Base-by-base conservation (phyloP, 2,113 vertebrate genomes). In the Mormoops blainvillei region DNA sequence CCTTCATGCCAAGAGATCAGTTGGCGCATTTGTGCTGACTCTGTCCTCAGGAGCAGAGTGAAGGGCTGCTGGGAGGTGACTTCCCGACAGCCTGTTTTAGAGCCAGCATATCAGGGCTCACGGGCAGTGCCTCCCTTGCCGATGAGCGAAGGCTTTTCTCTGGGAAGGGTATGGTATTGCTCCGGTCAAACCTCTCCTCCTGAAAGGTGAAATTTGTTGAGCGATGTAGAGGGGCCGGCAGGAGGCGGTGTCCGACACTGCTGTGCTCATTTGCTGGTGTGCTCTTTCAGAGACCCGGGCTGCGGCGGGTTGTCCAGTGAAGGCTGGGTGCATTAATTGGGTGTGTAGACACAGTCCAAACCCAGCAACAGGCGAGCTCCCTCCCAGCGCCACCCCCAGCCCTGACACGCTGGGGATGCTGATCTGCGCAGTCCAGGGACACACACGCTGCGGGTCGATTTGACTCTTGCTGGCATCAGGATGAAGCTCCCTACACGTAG, bases 11-110 rank as follows among this genome's bases (percentile, higher is more conserved):
- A 92, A 82, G 63, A 58, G 71, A 63, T 93, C 77, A 65, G 85
- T 86, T 43, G 77, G 91, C 82, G 63, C 28, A 14, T 94, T 94
- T 97, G 83, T 87, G 84, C 89, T 94, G 89, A 93, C 74, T 80
- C n/a, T 18, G 13, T 88, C 77, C 80, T 48, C 1, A 7, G 63
- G 52, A 70, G 36, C 56, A 18, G 68, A n/a, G 11, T 31, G 67
- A 80, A 48, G 88, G 94, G 71, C 58, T 38, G 76, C 71, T 58
- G 87, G 77, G 54, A 68, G 65, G 31, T 1, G 33, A 31, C 67
- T 81, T 87, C 56, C 93, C 63, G 84, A 87, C 54, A 91, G 86
- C 73, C 41, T 28, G 16, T 92, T 80, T 88, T 78, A 84, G n/a
- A 95, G 61, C 86, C 85, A n/a, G 0, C 5, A 13, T 19, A 10